Evolutionary conservation across 2,888 invertebrate species (phyloP), one percentile per base, ranked within the genome.

Genomic region (Serripes groenlandicus): DNA sequence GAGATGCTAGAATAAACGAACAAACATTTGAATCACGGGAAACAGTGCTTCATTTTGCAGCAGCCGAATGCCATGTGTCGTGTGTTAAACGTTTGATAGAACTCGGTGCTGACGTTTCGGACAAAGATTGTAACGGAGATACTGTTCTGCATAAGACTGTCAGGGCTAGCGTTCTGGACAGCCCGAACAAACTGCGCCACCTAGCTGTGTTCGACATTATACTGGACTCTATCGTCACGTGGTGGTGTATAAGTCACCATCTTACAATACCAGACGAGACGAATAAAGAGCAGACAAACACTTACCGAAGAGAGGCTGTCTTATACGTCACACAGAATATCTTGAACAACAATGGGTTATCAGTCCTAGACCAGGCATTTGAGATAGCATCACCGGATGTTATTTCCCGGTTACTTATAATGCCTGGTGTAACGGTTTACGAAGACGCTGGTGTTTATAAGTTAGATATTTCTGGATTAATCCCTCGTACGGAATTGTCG

Each of bases 401-500:
- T 35, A 32, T 86, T 0, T 62, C 71, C 26, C 62, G 79, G 7
- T 35, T 86, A n/a, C 21, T 84, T 1, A 34, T 84, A 64, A 82
- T 84, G 79, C 70, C 88, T 1, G 87, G 89, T 28, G 91, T 94
- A 23, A 92, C 89, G 68, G 77, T 76, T 32, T 89, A 90, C 68
- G 60, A 72, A 0, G 77, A 82, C 23, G 11, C 21, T 4, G 60
- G 68, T 11, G 54, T 82, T 21, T 62, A 80, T 23, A 70, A 84
- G 3, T 92, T 89, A 81, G 93, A 94, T 78, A 88, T 94, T 37
- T 93, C 93, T 4, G 80, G 88, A 72, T 68, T 92, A 42, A 92
- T 88, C 1, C 92, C 92, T 0, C 72, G 80, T 60, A 91, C 92
- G 23, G 87, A 85, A 72, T 69, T 80, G 35, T 9, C 23, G 9